Conservation (phyloP, 2,797 vertebrate species). For the Gobio occitaniae region DNA sequence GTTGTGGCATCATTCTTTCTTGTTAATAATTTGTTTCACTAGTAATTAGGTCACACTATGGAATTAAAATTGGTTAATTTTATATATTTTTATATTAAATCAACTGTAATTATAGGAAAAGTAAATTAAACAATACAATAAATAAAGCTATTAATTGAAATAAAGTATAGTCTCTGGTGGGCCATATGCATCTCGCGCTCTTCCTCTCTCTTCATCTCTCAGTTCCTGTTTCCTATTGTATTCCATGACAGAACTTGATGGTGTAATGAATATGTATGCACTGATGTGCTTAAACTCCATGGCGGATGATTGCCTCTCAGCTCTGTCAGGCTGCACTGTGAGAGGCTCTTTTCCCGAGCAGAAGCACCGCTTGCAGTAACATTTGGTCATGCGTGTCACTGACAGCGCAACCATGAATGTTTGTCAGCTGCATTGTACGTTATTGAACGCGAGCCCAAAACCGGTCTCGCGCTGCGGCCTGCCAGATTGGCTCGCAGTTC, state of each 20-base stretch:
- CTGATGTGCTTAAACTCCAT: conserved; percentile 46
- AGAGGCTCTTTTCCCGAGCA: neutral
- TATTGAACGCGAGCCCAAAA: conserved; percentile 36
- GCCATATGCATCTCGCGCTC: conserved; percentile 27
- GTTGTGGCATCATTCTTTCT: neutral
- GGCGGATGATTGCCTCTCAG: conserved; percentile 33
- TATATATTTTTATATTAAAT: neutral
- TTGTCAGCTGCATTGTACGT: conserved; percentile 43
- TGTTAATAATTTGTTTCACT: neutral
- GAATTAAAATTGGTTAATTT: neutral
- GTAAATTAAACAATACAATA: neutral
- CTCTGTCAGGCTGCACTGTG: conserved; percentile 27
- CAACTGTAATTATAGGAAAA: neutral
- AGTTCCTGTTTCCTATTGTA: conserved; percentile 33
- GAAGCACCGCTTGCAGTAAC: conserved; percentile 29
- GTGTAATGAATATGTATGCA: conserved; percentile 60
- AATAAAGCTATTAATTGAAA: neutral
- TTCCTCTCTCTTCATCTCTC: conserved; percentile 32
- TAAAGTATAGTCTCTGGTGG: conserved; percentile 4
- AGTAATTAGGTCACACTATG: neutral
- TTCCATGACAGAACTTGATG: conserved; percentile 39
- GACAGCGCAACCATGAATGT: conserved; percentile 39
- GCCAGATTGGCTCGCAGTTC: conserved; percentile 35
- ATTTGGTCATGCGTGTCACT: conserved; percentile 43
- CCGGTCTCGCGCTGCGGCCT: neutral